Base-by-base conservation (phyloP, 2,113 vertebrate genomes). In the Nerophis ophidion region DNA sequence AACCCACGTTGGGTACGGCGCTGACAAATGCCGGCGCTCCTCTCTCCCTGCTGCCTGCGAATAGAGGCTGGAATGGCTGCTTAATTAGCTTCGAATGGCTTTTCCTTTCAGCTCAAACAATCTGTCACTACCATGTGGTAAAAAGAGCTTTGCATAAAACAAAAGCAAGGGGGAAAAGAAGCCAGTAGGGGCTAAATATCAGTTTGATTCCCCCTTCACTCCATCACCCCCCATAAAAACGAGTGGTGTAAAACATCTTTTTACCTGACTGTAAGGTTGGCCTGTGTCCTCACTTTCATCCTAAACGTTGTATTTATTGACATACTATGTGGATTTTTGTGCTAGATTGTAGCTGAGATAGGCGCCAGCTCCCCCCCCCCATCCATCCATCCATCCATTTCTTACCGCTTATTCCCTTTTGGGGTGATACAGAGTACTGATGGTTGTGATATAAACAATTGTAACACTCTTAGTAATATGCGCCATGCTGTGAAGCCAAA, bases 51-150 rank as follows among this genome's bases (percentile, higher is more conserved):
- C 90, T 88, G 92, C 93, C 91, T 88, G 92, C 92, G 90, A 92
- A 91, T 85, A 91, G 90, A 83, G 91, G 91, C 90, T 91, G 93
- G 90, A 92, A 94, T 94, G 94, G 94, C 91, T 92, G 94, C 93
- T 93, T 94, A 95, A 95, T 95, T 94, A 95, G 93, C 93, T 93
- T 89, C 91, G 91, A 93, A 93, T 93, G 93, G 93, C 93, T 93
- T 92, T 93, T 94, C 93, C 93, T 93, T 93, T 92, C 92, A 93
- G 93, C 93, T 94, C 94, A 93, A 95, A 95, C 93, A 96, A 95
- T 94, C 93, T 94, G 94, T 94, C 94, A 94, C 91, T 91, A 93
- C 92, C 93, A 93, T 92, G 93, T 94, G 92, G 92, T 93, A 92
- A 91, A 92, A 92, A 91, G 91, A 92, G 91, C 91, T 90, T 79